Conservation (phyloP, 2,888 invertebrate species). For the Charanyca ferruginea region DNA sequence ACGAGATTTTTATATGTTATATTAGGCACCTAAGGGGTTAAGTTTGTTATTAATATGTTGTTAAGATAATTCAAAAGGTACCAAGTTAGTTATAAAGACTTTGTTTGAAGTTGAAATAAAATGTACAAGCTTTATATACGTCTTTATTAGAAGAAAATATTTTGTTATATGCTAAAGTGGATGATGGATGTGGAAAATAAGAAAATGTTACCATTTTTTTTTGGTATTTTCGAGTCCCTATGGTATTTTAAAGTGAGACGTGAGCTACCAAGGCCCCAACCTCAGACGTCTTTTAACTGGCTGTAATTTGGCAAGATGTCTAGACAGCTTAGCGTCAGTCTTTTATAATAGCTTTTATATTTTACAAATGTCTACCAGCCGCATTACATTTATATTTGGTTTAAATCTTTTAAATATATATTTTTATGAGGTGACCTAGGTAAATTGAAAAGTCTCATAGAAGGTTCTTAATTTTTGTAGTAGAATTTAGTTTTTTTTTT, state of each 20-base stretch:
- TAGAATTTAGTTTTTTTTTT: background rate
- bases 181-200: constrained; percentile 30
- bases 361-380: constrained; percentile 43
- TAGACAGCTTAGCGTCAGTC: constrained; percentile 58
- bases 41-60: constrained; percentile 11
- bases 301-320: constrained; percentile 58
- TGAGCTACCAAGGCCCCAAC: constrained; percentile 30
- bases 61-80: constrained; percentile 3
- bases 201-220: constrained; percentile 24
- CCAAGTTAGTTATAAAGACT: background rate
- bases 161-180: constrained; percentile 16
- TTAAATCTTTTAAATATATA: constrained; percentile 9
- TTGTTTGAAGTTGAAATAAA: constrained; percentile 16
- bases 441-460: background rate
- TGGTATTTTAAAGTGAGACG: constrained; percentile 39
- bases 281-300: constrained; percentile 42
- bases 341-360: constrained; percentile 58
- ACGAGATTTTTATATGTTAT: too few relatives aligned
- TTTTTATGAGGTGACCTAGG: background rate
- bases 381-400: constrained; percentile 33
- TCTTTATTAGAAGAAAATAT: constrained; percentile 26
- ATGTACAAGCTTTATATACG: constrained; percentile 15
- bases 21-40: constrained; percentile 10
- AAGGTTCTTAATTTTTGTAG: background rate
- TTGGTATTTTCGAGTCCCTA: constrained; percentile 20